Percentiles rank a stretch among this genome's conserved stretches.
Evolutionary conservation across 2,113 vertebrate species (phyloP).

Genomic region (Chloebia gouldiae): DNA sequence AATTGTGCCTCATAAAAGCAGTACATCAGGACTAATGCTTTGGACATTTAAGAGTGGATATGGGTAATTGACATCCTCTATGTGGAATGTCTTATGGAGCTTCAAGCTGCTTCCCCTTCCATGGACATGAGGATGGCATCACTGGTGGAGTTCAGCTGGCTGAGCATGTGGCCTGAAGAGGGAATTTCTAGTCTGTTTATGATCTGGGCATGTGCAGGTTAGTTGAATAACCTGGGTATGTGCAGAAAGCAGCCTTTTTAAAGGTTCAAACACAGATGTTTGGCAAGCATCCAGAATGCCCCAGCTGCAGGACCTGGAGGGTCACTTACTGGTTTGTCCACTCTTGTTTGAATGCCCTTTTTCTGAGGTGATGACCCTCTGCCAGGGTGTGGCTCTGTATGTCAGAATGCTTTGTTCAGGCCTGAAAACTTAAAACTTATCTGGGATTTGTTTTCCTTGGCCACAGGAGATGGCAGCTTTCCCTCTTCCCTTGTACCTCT

Average conservation of each 20-base stretch:
- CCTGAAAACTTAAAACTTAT: not conserved
- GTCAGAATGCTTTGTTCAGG: not conserved
- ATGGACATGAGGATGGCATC: fast-evolving
- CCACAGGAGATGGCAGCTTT: not conserved
- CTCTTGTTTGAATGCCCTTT: not conserved
- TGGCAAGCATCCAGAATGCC: no score
- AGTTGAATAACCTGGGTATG: not conserved
- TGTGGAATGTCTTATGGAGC: not conserved
- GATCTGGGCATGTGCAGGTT: not conserved
- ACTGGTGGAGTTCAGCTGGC: not conserved
- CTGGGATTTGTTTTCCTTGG: not conserved
- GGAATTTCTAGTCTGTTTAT: not conserved
- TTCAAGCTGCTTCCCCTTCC: not conserved
- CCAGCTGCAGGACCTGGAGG: not conserved
- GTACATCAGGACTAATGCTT: not conserved
- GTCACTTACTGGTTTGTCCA: not conserved
- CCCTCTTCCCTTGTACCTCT: not conserved
- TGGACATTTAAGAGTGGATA: not conserved
- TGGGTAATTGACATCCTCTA: fast-evolving
- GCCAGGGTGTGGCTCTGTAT: not conserved
- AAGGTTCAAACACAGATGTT: not conserved
- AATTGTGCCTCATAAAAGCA: not conserved
- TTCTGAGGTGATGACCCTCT: not conserved
- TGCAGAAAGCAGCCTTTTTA: not conserved
- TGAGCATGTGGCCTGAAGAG: not conserved